phyloP scores from a whole-genome alignment of 2,113 vertebrate species.

The Phrynosoma blainvillii region DNA sequence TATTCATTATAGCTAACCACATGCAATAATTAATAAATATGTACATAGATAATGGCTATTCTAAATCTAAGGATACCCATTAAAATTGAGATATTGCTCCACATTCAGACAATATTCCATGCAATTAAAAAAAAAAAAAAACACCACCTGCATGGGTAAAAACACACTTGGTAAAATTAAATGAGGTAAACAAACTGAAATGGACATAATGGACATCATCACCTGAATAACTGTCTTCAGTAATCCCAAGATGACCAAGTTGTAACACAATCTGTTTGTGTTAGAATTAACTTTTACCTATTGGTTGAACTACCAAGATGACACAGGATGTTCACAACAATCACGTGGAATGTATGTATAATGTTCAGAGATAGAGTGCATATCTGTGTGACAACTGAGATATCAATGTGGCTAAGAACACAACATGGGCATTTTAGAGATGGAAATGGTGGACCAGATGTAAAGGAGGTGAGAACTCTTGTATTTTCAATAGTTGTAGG shows the following conservation, averaged over 20 bases:
- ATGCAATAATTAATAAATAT: constrained; percentile 7
- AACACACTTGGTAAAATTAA: not conserved
- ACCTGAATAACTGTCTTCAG: not conserved
- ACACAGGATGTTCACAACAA: not conserved
- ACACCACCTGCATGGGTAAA: not conserved
- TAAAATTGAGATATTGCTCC: not conserved
- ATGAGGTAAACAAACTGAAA: not conserved
- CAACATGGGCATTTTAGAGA: too few relatives aligned
- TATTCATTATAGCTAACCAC: not conserved
- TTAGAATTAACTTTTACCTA: not conserved
- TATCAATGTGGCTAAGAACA: too few relatives aligned
- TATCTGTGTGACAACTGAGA: too few relatives aligned
- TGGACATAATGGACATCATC: not conserved
- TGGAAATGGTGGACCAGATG: too few relatives aligned
- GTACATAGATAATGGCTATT: not conserved
- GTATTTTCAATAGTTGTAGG: too few relatives aligned
- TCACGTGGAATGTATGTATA: too few relatives aligned
- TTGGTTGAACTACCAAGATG: not conserved
- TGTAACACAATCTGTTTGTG: too few relatives aligned
- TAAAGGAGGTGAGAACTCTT: too few relatives aligned
- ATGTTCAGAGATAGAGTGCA: too few relatives aligned
- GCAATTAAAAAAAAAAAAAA: not conserved
- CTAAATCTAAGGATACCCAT: not conserved
- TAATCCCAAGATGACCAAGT: not conserved
- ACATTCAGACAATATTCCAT: not conserved